A percentile compares a stretch with the other conserved stretches of the same genome.
These are phyloP conservation scores for Diorhabda sublineata DNA, from an alignment of 1,140 invertebrate genomes.

Conservation along the genomic window DNA sequence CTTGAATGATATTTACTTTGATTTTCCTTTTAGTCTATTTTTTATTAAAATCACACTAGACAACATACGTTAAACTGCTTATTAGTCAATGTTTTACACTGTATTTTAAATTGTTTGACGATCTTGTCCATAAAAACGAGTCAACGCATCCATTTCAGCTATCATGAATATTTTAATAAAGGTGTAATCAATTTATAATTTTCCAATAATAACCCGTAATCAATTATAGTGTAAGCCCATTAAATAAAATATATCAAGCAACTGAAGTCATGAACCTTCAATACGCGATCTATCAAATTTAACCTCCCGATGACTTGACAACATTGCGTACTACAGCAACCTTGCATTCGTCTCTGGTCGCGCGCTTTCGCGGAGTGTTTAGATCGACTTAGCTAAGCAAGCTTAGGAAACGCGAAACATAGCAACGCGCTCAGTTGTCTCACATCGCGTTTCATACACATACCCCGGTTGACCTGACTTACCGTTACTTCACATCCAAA, in stretches of 20 bases:
- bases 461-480: constrained; percentile 12
- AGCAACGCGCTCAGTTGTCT: constrained; percentile 15
- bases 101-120: no score
- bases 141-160: no score
- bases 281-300: background rate
- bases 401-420: constrained; percentile 20
- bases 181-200: no score
- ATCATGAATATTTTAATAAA: no score
- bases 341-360: constrained; percentile 28
- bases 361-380: constrained; percentile 26
- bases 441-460: constrained; percentile 13
- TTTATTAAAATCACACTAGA: no score
- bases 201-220: no score
- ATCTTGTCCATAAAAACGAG: no score
- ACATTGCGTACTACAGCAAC: constrained; percentile 16
- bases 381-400: constrained; percentile 31
- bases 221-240: background rate
- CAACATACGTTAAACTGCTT: no score
- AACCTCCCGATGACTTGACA: background rate
- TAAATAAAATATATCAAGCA: constrained; percentile 1
- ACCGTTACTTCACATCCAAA: constrained; percentile 27
- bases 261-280: background rate
- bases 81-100: no score
- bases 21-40: no score
- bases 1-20: no score